Conservation (phyloP, 2,113 vertebrate species). For the Callipepla californica region DNA sequence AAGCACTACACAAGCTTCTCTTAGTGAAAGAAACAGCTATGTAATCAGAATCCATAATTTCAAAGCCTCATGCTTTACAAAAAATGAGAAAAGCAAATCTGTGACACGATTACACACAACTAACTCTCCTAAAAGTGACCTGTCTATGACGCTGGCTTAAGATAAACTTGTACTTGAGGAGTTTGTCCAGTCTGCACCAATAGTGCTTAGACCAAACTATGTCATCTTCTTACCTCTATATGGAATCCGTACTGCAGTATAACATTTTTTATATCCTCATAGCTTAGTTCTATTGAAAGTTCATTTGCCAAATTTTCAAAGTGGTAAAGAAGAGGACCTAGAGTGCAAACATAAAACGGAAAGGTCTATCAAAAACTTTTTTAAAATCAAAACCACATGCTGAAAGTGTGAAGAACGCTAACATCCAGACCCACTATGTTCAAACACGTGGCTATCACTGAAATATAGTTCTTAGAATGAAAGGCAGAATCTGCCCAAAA, state of each 20-base stretch:
- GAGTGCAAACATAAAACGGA: conserved; percentile 28
- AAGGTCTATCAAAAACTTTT: not conserved
- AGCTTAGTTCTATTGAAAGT: conserved; percentile 96
- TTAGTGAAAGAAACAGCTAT: not conserved
- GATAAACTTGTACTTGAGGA: not conserved
- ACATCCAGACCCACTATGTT: not conserved
- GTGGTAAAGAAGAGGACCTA: conserved; percentile 96
- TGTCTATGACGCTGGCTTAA: not conserved
- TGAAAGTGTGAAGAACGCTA: not conserved
- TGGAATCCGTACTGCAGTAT: conserved; percentile 93
- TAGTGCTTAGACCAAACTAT: not conserved
- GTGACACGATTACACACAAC: not conserved
- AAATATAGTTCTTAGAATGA: not conserved
- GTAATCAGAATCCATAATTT: not conserved
- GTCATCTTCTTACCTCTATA: conserved; percentile 87
- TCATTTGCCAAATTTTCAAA: conserved; percentile 99
- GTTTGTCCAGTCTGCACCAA: not conserved
- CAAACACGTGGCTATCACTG: not conserved
- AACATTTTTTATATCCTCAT: conserved; percentile 93
- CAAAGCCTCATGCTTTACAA: not conserved
- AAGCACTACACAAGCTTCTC: not conserved
- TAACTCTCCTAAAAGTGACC: not conserved
- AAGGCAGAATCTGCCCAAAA: not conserved
- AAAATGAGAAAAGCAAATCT: not conserved
- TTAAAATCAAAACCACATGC: not conserved